Evolutionary conservation across 2,888 invertebrate genomes (phyloP), one percentile per base, ranked within the genome.

Genomic region (Ormyrus labotus): DNA sequence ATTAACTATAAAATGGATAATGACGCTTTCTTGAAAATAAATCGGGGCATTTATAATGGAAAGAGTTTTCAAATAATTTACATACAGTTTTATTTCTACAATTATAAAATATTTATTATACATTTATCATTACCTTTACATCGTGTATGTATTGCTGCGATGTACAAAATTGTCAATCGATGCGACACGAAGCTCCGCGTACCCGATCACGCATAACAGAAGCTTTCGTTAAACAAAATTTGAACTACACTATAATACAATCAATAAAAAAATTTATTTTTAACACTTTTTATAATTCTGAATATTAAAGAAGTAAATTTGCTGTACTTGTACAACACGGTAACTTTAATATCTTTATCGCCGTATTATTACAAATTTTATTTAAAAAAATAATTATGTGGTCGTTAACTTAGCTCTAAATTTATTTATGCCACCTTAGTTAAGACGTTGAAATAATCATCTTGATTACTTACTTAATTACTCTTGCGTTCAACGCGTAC

Each of bases 91-190:
- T 71, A 60, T 48, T 71, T 63, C 70, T 71, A 80, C 50, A 72
- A 67, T 76, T 72, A 76, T 50, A 76, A 76, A 80, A 72, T 72
- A 76, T 13, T 72, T 76, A 76, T 80, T 7, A 63, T 80, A 72
- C 72, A 80, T 68, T 73, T 63, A 19, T 51, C 47, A 47, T 48
- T 73, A 77, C 73, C 72, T 64, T 77, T 68, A 81, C 70, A 70
- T 61, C 50, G 60, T 19, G 11, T 48, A 4, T 80, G 61, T 45
- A 71, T 65, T 65, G 67, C 57, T 53, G 45, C 60, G 34, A 58
- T 58, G 51, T 72, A 64, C 11, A 60, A 51, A 75, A 47, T 13
- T 50, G 8, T 57, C 45, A 8, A 51, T 57, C 57, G 53, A 61
- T 50, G 55, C 55, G 57, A 51, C 13, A n/a, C 60, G 51, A 58